Evolutionary conservation across 2,113 vertebrate genomes (phyloP).

Genomic region (Cichladusa arquata): DNA sequence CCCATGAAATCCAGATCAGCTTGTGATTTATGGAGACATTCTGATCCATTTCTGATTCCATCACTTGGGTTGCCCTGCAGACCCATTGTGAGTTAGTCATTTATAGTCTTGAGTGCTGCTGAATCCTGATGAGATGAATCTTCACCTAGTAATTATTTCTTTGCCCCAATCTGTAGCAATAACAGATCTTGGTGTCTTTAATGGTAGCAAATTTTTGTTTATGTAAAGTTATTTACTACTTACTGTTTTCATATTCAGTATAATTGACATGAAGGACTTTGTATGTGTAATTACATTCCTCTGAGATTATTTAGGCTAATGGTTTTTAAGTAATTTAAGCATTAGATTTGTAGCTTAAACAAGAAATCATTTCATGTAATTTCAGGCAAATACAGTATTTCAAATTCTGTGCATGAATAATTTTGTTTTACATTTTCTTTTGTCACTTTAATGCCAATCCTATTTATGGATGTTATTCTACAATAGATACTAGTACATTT

Average conservation of each 20-base stretch:
- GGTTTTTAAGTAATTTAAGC: constrained; percentile 16
- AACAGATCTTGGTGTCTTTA: neutral
- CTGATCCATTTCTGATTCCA: neutral
- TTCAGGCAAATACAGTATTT: neutral
- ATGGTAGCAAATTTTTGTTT: neutral
- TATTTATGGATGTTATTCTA: neutral
- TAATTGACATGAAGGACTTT: neutral
- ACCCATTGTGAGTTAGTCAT: neutral
- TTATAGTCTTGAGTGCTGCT: neutral
- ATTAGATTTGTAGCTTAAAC: neutral
- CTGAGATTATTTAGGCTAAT: constrained; percentile 2
- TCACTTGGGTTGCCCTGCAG: neutral
- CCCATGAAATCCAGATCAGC: neutral
- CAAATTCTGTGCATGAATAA: neutral
- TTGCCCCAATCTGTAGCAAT: neutral
- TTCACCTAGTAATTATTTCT: neutral
- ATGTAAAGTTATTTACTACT: neutral
- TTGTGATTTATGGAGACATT: neutral
- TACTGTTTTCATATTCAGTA: neutral
- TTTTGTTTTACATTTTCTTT: neutral
- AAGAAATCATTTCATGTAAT: neutral
- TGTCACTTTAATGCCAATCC: neutral
- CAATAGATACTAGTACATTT: neutral
- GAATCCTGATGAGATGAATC: neutral
- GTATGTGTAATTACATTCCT: neutral